Evolutionary conservation across 2,797 vertebrate species (phyloP), one percentile per base, ranked within the genome.

Genomic region (Pseudopleuronectes americanus): DNA sequence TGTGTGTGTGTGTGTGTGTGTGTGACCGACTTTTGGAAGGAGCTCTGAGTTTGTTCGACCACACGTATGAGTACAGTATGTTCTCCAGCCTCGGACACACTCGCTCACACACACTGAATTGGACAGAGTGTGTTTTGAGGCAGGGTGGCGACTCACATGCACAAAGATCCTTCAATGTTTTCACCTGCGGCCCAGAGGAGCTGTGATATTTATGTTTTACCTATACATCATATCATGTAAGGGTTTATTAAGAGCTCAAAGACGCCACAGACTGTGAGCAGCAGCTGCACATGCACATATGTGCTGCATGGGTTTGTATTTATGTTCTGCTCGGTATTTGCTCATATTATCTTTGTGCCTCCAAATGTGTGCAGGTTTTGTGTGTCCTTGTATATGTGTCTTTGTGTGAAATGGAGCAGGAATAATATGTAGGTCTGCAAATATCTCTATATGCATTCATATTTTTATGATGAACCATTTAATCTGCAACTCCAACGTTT

Each of bases 131-230:
- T 47, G 65, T 77, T 85, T 68, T 59, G 43, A 63, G 61, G 41
- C 54, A 54, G 53, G 23, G 48, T 1, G 1, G n/a, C 33, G 56
- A 66, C 24, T 61, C 36, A 51, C 21, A 68, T 13, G 68, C 63
- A 71, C 68, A 87, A 38, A 84, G 75, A 66, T 85, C 74, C 41
- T 54, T 74, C 49, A 74, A 33, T 89, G 87, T 93, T 89, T 80
- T 64, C 23, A 55, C 70, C 59, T 3, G 8, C 24, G 31, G 0
- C 71, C 71, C 64, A 1, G 13, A 49, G 62, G 72, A 76, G 59
- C 57, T 72, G 62, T 74, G 75, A 77, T 86, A 67, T 84, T 83
- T 84, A 86, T 76, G 68, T 80, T 58, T 79, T 56, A 71, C 57
- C 57, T 66, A n/a, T 65, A 78, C 76, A 55, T 81, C 51, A 58